These are phyloP conservation scores for Helleia helle DNA, from an alignment of 2,888 invertebrate species.

Conservation along the genomic window DNA sequence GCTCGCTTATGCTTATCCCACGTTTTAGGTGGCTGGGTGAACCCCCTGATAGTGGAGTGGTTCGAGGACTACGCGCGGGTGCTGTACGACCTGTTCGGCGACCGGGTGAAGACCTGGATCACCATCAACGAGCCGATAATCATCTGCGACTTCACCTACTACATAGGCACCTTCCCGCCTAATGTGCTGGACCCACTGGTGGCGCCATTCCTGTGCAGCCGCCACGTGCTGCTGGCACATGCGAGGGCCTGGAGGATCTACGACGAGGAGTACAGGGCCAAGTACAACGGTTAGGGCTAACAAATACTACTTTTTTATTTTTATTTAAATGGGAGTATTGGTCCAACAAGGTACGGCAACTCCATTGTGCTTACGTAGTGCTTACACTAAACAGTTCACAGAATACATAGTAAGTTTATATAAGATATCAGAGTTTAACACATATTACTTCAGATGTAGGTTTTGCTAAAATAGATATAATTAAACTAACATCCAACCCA, in stretches of 20 bases:
- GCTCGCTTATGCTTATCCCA: no score
- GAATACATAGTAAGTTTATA: no score
- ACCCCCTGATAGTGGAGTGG: slow-evolving; percentile 73
- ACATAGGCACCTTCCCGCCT: slow-evolving; percentile 47
- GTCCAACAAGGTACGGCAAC: no score
- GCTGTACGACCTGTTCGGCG: slow-evolving; percentile 69
- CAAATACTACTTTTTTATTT: slow-evolving; percentile 14
- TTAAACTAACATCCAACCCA: no score
- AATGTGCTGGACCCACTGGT: slow-evolving; percentile 39
- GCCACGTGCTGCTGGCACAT: slow-evolving; percentile 80
- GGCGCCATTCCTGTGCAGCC: slow-evolving; percentile 75
- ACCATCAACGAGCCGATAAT: slow-evolving; percentile 80
- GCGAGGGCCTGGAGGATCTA: slow-evolving; percentile 76
- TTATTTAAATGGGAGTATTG: no score
- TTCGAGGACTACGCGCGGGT: slow-evolving; percentile 76
- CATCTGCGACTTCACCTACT: slow-evolving; percentile 50
- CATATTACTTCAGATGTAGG: no score
- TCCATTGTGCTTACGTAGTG: no score
- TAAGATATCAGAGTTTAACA: no score
- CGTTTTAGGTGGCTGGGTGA: slow-evolving; percentile 76
- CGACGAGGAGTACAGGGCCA: slow-evolving; percentile 63
- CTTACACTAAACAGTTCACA: background rate
- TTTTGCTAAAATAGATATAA: no score
- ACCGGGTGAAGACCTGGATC: slow-evolving; percentile 78
- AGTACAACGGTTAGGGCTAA: slow-evolving; percentile 65